phyloP scores from a whole-genome alignment of 2,113 vertebrate genomes.

The Rhodinocichla rosea region DNA sequence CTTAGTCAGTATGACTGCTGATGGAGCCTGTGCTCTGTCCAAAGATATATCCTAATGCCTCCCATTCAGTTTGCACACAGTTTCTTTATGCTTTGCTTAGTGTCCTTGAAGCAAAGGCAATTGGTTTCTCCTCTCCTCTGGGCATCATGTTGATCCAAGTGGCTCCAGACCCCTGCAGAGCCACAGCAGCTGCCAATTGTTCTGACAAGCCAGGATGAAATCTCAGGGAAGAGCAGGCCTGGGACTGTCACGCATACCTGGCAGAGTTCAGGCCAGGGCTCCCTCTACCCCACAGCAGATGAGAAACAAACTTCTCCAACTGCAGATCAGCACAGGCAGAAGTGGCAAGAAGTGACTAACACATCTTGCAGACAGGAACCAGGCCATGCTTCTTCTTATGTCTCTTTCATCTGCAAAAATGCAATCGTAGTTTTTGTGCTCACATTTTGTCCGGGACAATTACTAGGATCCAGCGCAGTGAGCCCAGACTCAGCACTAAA shows the following conservation, averaged over 20 bases:
- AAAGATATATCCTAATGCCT: conserved; percentile 28
- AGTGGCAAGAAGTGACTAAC: background rate
- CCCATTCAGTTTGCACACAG: conserved; percentile 37
- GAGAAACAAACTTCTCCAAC: background rate
- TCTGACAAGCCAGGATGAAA: background rate
- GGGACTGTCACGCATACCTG: background rate
- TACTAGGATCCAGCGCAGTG: background rate
- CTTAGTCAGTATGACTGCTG: conserved; percentile 4
- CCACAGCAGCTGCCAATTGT: background rate
- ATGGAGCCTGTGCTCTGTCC: conserved; percentile 18
- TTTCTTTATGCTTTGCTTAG: conserved; percentile 55
- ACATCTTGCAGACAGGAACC: background rate
- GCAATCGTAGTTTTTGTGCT: background rate
- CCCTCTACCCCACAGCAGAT: background rate
- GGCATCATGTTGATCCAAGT: conserved; percentile 37
- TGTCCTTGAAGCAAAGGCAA: conserved; percentile 55
- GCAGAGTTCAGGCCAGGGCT: background rate
- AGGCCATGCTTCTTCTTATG: background rate
- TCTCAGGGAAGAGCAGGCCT: background rate
- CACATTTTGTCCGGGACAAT: background rate
- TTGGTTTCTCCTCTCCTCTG: conserved; percentile 43
- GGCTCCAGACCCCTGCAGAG: background rate
- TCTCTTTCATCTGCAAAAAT: background rate
- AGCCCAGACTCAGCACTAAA: background rate
- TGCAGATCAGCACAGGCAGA: background rate